These are phyloP conservation scores for Apotomis capreana DNA, from an alignment of 2,888 invertebrate genomes.

Conservation along the genomic window DNA sequence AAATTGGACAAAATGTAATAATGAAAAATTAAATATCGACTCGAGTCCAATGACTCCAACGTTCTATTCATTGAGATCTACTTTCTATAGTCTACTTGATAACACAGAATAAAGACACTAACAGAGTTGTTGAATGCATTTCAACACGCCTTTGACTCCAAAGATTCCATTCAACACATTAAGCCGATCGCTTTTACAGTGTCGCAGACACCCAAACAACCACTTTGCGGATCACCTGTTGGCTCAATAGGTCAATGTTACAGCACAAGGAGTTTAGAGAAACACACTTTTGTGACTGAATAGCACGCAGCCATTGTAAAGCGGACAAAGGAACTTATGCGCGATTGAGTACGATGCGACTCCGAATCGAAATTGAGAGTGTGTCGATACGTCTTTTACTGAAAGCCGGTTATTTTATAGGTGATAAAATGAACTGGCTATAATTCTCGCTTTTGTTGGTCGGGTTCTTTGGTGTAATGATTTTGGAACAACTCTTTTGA, in stretches of 20 bases:
- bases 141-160: neutral
- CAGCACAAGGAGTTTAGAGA: conserved; percentile 79
- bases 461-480: neutral
- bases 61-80: no score
- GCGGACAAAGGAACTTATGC: conserved; percentile 75
- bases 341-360: conserved; percentile 75
- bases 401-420: neutral
- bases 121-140: neutral
- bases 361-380: conserved; percentile 74
- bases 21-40: no score
- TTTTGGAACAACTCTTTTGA: neutral
- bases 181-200: conserved; percentile 15
- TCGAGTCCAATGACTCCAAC: no score
- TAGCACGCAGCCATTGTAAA: conserved; percentile 70
- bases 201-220: conserved; percentile 75
- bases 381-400: conserved; percentile 41
- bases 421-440: neutral
- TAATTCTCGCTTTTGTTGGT: neutral
- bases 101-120: no score
- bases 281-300: conserved; percentile 78
- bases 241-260: conserved; percentile 82
- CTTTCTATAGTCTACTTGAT: no score
- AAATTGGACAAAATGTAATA: no score
- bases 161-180: neutral
- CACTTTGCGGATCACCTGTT: conserved; percentile 78